Evolutionary conservation across 2,797 vertebrate genomes (phyloP).

Genomic region (Myotis myotis): DNA sequence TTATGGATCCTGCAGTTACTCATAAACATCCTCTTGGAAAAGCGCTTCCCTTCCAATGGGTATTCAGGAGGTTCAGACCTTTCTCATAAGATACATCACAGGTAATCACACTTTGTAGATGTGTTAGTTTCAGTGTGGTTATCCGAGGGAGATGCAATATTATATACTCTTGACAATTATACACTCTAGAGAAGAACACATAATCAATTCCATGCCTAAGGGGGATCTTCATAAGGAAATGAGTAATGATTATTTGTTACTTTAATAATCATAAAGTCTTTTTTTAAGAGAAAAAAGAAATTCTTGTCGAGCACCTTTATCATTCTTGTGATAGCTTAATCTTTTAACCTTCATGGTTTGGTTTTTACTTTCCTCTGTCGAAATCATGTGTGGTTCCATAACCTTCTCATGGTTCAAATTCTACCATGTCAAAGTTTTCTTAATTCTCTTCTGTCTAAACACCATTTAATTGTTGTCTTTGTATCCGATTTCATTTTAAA

Average conservation of each 20-base stretch:
- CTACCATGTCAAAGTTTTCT: neutral
- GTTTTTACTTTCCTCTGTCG: neutral
- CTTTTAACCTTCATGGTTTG: neutral
- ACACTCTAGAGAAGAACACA: constrained; percentile 3
- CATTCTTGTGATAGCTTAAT: neutral
- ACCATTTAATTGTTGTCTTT: neutral
- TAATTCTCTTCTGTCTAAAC: neutral
- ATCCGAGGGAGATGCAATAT: neutral
- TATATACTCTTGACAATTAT: neutral
- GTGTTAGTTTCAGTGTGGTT: neutral
- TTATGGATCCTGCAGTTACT: constrained; percentile 47
- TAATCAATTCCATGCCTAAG: neutral
- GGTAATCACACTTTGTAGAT: constrained; percentile 11
- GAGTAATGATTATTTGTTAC: neutral
- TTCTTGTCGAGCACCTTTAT: neutral
- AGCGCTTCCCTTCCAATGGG: neutral
- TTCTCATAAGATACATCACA: neutral
- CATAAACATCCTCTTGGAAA: constrained; percentile 60
- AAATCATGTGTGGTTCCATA: neutral
- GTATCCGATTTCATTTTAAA: constrained; percentile 36
- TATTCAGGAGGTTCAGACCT: constrained; percentile 34
- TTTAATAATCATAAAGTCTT: neutral
- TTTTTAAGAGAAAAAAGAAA: neutral
- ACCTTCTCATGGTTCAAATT: neutral
- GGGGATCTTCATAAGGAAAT: neutral